Evolutionary conservation across 2,888 invertebrate genomes (phyloP).

Genomic region (Cryptus armator): DNA sequence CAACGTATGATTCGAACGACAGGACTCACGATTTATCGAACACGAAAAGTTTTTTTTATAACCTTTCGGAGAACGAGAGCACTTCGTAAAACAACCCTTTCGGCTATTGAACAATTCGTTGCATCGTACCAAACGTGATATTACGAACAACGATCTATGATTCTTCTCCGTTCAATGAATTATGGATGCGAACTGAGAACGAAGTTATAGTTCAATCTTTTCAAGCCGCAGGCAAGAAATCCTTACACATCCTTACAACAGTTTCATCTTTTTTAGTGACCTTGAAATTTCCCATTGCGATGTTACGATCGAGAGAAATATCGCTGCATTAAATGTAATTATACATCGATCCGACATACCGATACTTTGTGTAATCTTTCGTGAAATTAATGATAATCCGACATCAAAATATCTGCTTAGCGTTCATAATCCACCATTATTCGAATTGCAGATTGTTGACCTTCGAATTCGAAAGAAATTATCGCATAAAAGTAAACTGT

Average conservation of each 20-base stretch:
- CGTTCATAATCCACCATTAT: not conserved
- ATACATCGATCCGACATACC: not conserved
- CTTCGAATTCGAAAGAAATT: too few relatives aligned
- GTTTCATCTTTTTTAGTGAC: conserved; percentile 13
- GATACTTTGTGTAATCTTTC: not conserved
- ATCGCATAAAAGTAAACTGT: too few relatives aligned
- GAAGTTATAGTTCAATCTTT: conserved; percentile 22
- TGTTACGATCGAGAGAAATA: conserved; percentile 17
- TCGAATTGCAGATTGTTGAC: too few relatives aligned
- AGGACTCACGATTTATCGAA: conserved; percentile 35
- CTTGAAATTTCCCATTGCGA: conserved; percentile 6
- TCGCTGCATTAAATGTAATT: conserved; percentile 1
- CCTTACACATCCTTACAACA: not conserved
- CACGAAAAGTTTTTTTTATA: conserved; percentile 1
- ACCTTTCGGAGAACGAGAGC: not conserved
- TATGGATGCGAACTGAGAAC: conserved; percentile 19
- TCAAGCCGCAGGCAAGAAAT: conserved; percentile 17
- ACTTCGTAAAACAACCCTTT: conserved; percentile 10
- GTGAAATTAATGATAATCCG: not conserved
- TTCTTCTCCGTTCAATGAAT: conserved; percentile 27
- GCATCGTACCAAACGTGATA: conserved; percentile 19
- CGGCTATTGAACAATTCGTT: conserved; percentile 45
- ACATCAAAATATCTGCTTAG: not conserved
- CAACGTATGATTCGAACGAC: conserved; percentile 31
- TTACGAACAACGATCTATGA: conserved; percentile 29